Evolutionary conservation across 2,888 invertebrate species (phyloP).

Genomic region (Tinea trinotella): DNA sequence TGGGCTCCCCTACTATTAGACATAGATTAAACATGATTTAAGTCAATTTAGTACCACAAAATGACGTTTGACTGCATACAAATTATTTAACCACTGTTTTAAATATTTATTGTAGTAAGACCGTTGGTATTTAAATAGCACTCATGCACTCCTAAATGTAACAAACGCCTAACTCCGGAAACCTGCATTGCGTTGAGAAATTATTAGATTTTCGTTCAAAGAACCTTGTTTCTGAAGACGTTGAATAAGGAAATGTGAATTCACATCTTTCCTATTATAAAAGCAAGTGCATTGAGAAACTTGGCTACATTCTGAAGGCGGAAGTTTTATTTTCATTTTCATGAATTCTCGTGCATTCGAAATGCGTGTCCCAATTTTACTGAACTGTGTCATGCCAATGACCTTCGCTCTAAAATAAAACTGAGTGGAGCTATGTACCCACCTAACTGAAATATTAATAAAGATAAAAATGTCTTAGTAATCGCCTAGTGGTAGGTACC

Average conservation of each 20-base stretch:
- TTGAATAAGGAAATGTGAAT: slow-evolving; percentile 2
- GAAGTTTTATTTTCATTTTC: slow-evolving; percentile 12
- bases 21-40: too few relatives aligned
- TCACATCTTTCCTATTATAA: background rate
- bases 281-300: slow-evolving; percentile 10
- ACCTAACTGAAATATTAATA: background rate
- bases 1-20: too few relatives aligned
- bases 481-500: too few relatives aligned
- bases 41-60: too few relatives aligned
- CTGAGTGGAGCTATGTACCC: background rate
- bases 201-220: background rate
- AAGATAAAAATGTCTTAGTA: too few relatives aligned
- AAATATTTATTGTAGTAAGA: too few relatives aligned
- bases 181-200: background rate
- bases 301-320: slow-evolving; percentile 5
- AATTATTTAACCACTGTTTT: too few relatives aligned
- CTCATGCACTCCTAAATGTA: too few relatives aligned
- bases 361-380: slow-evolving; percentile 6
- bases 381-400: slow-evolving; percentile 17
- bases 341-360: slow-evolving; percentile 16
- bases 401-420: slow-evolving; percentile 15
- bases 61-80: too few relatives aligned
- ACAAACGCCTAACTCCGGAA: too few relatives aligned
- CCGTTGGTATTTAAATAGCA: too few relatives aligned
- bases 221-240: background rate